A percentile compares a stretch with the other conserved stretches of the same genome.
Conservation (phyloP, 2,888 invertebrate genomes). For the Mylabris sibirica region DNA sequence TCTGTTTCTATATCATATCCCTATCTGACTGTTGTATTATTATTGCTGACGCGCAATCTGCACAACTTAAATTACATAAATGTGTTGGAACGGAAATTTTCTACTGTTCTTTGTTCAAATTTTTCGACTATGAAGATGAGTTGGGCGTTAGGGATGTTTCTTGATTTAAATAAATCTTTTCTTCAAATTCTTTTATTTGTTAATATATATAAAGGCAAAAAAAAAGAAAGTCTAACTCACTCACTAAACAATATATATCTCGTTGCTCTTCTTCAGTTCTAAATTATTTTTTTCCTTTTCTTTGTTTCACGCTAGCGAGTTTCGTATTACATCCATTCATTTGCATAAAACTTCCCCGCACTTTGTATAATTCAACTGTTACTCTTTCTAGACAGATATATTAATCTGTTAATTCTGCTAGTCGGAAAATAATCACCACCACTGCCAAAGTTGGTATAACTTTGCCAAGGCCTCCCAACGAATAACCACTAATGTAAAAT, state of each 20-base stretch:
- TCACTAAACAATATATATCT: conserved; percentile 34
- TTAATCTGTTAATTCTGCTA: conserved; percentile 25
- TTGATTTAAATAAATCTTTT: conserved; percentile 39
- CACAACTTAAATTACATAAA: conserved; percentile 52
- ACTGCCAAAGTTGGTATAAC: conserved; percentile 3
- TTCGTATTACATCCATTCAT: conserved; percentile 45
- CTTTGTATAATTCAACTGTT: conserved; percentile 27
- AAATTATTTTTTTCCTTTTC: conserved; percentile 44
- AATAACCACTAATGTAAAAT: conserved; percentile 8
- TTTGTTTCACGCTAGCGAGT: conserved; percentile 42
- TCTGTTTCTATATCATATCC: conserved; percentile 55
- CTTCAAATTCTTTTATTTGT: conserved; percentile 29
- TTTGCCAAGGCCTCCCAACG: background rate
- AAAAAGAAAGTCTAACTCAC: conserved; percentile 32
- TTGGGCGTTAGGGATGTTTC: conserved; percentile 27
- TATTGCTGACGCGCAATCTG: conserved; percentile 55
- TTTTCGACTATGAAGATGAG: conserved; percentile 35
- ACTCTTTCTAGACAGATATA: conserved; percentile 24
- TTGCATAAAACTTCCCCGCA: conserved; percentile 42
- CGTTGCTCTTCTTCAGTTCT: conserved; percentile 33
- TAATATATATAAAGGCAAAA: conserved; percentile 28
- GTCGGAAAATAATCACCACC: conserved; percentile 7
- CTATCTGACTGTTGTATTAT: conserved; percentile 53
- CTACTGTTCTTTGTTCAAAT: conserved; percentile 40
- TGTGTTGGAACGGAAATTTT: conserved; percentile 50